phyloP scores from a whole-genome alignment of 2,888 invertebrate genomes.

The Brachyptera putata region DNA sequence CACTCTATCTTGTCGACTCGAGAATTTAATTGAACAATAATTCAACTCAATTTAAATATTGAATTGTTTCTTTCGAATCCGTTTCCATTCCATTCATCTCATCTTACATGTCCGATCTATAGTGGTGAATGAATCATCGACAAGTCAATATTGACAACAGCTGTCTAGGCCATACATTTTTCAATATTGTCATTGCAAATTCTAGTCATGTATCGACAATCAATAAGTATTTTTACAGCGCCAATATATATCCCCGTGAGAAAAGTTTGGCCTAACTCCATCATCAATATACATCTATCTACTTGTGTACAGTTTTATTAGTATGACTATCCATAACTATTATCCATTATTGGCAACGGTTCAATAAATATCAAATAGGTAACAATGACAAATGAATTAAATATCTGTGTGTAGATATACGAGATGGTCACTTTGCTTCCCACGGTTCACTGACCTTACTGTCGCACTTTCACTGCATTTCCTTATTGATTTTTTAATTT shows the following conservation, averaged over 20 bases:
- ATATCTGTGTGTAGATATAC: too few relatives aligned
- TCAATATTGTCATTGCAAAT: constrained; percentile 2
- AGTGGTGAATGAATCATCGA: constrained; percentile 1
- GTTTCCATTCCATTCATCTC: too few relatives aligned
- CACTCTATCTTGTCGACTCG: too few relatives aligned
- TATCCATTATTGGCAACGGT: not conserved
- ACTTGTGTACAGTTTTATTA: constrained; percentile 1
- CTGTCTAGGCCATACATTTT: too few relatives aligned
- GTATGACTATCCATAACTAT: constrained; percentile 2
- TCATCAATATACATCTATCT: not conserved
- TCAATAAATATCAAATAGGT: constrained; percentile 16
- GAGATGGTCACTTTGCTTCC: constrained; percentile 6
- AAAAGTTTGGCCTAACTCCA: constrained; percentile 1
- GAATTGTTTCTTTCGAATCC: too few relatives aligned
- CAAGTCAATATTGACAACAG: constrained; percentile 10
- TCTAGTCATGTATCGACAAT: constrained; percentile 1
- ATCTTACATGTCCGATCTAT: too few relatives aligned
- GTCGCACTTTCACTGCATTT: constrained; percentile 15
- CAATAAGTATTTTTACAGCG: constrained; percentile 10
- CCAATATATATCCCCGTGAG: constrained; percentile 10
- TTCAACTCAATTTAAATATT: too few relatives aligned
- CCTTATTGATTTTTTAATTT: constrained; percentile 12
- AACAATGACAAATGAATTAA: too few relatives aligned
- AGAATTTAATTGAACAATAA: too few relatives aligned
- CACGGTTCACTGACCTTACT: constrained; percentile 14